Evolutionary conservation across 2,797 vertebrate species (phyloP).

Genomic region (Lemur catta): DNA sequence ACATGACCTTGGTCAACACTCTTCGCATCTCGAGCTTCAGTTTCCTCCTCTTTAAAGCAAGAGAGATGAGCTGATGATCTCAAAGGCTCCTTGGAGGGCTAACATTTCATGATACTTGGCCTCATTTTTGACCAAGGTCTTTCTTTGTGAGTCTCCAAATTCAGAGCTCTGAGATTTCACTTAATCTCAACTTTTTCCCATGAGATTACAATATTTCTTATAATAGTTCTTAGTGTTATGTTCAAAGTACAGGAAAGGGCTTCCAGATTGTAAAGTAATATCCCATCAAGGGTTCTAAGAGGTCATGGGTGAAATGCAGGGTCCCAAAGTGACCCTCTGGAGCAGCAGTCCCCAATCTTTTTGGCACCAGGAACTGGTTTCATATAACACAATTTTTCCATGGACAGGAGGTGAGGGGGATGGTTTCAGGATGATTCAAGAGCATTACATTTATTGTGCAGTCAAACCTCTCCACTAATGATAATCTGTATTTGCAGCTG

Average conservation of each 20-base stretch:
- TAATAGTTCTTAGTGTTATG: not conserved
- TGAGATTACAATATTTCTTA: not conserved
- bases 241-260: not conserved
- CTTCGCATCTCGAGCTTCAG: not conserved
- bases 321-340: not conserved
- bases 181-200: not conserved
- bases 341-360: not conserved
- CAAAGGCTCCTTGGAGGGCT: not conserved
- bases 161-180: not conserved
- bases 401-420: no score
- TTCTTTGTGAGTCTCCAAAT: constrained; percentile 6
- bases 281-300: not conserved
- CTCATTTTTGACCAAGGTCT: constrained; percentile 17
- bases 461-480: no score
- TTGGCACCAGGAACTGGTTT: no score
- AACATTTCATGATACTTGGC: constrained; percentile 25
- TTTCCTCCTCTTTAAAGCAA: not conserved
- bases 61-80: not conserved
- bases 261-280: not conserved
- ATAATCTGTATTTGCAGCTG: no score
- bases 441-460: no score
- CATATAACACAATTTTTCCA: no score
- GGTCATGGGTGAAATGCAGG: not conserved
- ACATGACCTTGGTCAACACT: not conserved
- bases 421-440: no score